Percentiles rank a stretch among this genome's conserved stretches.
Conservation (phyloP, 2,888 invertebrate genomes). For the Nemotelus pantherinus region DNA sequence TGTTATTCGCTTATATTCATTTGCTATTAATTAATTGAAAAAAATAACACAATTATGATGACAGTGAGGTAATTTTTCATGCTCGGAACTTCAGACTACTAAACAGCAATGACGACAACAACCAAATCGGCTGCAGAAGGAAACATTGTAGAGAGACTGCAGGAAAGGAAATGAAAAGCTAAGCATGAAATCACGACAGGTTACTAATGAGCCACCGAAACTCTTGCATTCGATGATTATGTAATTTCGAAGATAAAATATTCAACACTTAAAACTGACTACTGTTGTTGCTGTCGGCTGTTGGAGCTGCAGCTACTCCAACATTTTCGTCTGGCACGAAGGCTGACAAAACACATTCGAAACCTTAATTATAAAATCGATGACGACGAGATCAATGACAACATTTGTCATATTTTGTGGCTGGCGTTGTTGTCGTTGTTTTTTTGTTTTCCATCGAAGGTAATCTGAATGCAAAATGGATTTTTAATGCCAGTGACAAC, state of each 20-base stretch:
- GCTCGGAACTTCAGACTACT: conserved; percentile 15
- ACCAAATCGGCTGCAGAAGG: too few relatives aligned
- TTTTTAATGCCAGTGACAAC: not conserved
- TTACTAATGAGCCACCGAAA: conserved; percentile 50
- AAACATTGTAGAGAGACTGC: too few relatives aligned
- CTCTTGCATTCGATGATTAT: conserved; percentile 47
- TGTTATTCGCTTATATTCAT: conserved; percentile 17
- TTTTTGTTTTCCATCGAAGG: not conserved
- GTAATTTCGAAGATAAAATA: conserved; percentile 36
- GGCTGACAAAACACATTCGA: not conserved
- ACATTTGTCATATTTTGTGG: conserved; percentile 14
- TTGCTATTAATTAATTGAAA: conserved; percentile 25
- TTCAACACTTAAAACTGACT: conserved; percentile 9
- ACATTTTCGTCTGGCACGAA: not conserved
- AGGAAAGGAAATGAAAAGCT: conserved; percentile 33
- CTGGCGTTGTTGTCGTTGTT: not conserved
- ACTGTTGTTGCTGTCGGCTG: not conserved
- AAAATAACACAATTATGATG: conserved; percentile 44
- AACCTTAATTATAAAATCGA: conserved; percentile 6
- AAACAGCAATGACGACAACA: too few relatives aligned
- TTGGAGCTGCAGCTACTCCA: too few relatives aligned
- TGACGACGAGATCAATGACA: conserved; percentile 18
- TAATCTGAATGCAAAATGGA: not conserved
- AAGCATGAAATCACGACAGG: conserved; percentile 51
- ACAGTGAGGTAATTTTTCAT: conserved; percentile 49